These are phyloP conservation scores for Danaus melanippus DNA, from an alignment of 1,140 invertebrate genomes.

Conservation along the genomic window DNA sequence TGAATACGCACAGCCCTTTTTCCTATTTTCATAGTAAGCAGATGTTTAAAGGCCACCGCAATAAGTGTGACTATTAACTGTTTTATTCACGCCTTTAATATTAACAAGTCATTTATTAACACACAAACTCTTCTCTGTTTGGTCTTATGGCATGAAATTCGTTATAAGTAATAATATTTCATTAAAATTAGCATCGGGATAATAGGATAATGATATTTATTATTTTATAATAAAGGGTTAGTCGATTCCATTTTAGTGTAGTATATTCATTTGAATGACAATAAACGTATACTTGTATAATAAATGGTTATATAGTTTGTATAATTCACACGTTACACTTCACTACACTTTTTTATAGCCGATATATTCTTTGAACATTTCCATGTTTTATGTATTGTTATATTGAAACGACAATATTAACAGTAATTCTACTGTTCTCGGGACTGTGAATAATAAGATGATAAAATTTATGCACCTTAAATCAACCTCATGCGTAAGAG, in stretches of 20 bases:
- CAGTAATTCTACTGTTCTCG: no score
- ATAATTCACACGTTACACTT: constrained; percentile 6
- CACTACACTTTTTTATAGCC: no score
- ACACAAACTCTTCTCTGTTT: constrained; percentile 27
- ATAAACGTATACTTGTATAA: constrained; percentile 9
- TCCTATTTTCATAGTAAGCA: constrained; percentile 38
- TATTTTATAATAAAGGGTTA: background rate
- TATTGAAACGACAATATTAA: no score
- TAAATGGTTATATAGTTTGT: constrained; percentile 10
- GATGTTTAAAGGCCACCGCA: constrained; percentile 45
- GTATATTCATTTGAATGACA: constrained; percentile 2
- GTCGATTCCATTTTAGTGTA: constrained; percentile 3
- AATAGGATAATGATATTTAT: constrained; percentile 2
- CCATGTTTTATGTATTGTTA: no score
- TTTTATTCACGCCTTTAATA: constrained; percentile 29
- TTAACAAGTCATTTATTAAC: constrained; percentile 36
- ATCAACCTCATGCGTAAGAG: no score
- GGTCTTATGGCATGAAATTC: constrained; percentile 22
- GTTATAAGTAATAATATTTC: constrained; percentile 5
- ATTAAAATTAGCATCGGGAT: constrained; percentile 7
- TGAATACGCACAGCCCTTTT: constrained; percentile 28
- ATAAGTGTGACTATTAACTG: constrained; percentile 33
- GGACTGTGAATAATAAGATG: no score
- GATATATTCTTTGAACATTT: no score
- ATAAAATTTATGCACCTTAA: no score